Evolutionary conservation across 2,797 vertebrate species (phyloP).

Genomic region (Acipenser oxyrinchus): DNA sequence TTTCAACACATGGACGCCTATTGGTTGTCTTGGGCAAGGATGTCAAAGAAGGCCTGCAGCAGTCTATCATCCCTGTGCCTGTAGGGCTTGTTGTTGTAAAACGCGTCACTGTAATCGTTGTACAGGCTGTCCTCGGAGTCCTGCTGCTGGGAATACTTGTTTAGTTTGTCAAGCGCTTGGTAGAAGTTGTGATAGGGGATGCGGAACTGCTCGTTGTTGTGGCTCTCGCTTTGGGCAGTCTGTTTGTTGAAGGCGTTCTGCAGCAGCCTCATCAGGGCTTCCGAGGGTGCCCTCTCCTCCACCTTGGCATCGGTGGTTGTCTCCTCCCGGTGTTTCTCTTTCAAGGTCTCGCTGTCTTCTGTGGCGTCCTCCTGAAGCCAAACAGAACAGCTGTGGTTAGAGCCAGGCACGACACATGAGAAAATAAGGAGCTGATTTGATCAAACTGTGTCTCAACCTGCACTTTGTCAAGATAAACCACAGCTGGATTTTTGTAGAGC

Average conservation of each 20-base stretch:
- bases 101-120: conserved; percentile 79
- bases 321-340: conserved; percentile 28
- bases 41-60: conserved; percentile 83
- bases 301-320: conserved; percentile 33
- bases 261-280: conserved; percentile 74
- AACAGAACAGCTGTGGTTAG: conserved; percentile 6
- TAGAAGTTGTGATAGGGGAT: conserved; percentile 73
- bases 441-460: too few relatives aligned
- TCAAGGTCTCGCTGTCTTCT: conserved; percentile 41
- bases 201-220: conserved; percentile 31
- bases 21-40: conserved; percentile 70
- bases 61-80: conserved; percentile 87
- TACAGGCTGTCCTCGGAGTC: conserved; percentile 70
- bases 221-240: conserved; percentile 31
- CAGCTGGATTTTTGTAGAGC: too few relatives aligned
- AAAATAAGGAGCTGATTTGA: too few relatives aligned
- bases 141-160: conserved; percentile 58
- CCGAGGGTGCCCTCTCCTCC: conserved; percentile 38
- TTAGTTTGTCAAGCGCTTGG: conserved; percentile 78
- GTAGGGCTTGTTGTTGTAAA: conserved; percentile 81
- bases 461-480: too few relatives aligned
- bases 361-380: conserved; percentile 49
- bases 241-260: conserved; percentile 79
- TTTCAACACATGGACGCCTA: conserved; percentile 26
- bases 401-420: too few relatives aligned